Conservation (phyloP, 1,140 invertebrate genomes). For the Brachystomella parvula region DNA sequence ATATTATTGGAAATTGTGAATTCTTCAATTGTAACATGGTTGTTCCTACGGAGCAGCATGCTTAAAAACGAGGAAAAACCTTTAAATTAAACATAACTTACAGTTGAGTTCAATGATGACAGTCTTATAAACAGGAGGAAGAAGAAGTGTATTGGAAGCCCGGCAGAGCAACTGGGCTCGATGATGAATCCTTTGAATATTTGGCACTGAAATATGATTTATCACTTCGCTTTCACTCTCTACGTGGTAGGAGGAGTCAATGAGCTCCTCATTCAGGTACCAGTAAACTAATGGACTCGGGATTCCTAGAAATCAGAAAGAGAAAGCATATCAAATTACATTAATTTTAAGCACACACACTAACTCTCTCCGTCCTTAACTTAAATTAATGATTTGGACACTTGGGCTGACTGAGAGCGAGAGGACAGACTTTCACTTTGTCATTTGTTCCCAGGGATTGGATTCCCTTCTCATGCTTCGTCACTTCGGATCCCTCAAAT, state of each 20-base stretch:
- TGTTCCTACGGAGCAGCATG: too few species aligned
- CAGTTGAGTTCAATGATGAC: constrained; percentile 37
- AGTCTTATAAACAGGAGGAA: constrained; percentile 37
- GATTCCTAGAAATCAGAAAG: constrained; percentile 44
- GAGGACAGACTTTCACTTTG: neutral
- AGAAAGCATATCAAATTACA: neutral
- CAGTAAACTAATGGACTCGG: constrained; percentile 48
- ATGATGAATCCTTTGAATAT: constrained; percentile 34
- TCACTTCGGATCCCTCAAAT: neutral
- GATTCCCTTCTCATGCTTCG: neutral
- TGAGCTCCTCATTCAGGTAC: constrained; percentile 37
- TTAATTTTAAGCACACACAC: neutral
- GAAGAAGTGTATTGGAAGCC: constrained; percentile 35
- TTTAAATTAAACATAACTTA: constrained; percentile 26
- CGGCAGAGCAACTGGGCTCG: constrained; percentile 31
- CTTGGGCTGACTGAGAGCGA: neutral
- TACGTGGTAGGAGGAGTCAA: constrained; percentile 28
- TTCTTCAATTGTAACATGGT: too few species aligned
- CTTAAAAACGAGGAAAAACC: neutral
- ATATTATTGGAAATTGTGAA: neutral
- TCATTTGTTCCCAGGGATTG: neutral
- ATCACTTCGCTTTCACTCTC: constrained; percentile 36
- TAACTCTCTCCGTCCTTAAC: neutral
- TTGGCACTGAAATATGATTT: constrained; percentile 39
- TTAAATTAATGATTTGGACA: constrained; percentile 13